phyloP scores from a whole-genome alignment of 2,113 vertebrate species.

The Pelusios castaneus region DNA sequence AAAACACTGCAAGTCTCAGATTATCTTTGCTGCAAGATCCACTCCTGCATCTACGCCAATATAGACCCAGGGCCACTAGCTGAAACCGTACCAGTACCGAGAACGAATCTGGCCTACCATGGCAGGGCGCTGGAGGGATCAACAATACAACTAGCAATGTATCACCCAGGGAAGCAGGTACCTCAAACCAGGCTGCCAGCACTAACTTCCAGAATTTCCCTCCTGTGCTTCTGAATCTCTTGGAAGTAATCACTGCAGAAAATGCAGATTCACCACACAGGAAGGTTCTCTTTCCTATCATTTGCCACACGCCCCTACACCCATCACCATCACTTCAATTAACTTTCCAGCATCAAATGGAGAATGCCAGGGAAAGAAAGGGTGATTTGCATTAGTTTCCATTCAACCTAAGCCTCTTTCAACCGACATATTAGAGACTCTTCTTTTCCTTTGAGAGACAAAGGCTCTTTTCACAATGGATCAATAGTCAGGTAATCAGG shows the following conservation, averaged over 20 bases:
- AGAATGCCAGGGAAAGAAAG: neutral
- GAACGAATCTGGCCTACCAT: neutral
- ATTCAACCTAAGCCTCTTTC: neutral
- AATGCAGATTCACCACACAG: neutral
- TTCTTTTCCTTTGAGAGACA: neutral
- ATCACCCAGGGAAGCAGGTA: neutral
- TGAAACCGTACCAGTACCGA: neutral
- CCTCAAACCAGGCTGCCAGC: neutral
- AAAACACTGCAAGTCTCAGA: neutral
- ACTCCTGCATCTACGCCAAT: too few relatives aligned
- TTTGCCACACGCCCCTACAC: neutral
- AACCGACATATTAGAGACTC: neutral
- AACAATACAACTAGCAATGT: neutral
- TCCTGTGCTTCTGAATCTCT: neutral
- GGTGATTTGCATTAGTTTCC: neutral
- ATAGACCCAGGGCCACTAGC: neutral
- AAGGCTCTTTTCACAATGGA: neutral
- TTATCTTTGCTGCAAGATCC: neutral
- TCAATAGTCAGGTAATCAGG: constrained; percentile 8
- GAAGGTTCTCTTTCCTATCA: neutral
- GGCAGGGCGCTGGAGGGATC: neutral
- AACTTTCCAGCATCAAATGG: neutral
- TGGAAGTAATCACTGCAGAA: neutral
- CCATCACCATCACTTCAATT: neutral
- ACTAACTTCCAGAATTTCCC: neutral